A percentile compares a stretch with the other conserved stretches of the same genome.
phyloP scores from a whole-genome alignment of 2,797 vertebrate species.

The Gymnothorax reevesii region DNA sequence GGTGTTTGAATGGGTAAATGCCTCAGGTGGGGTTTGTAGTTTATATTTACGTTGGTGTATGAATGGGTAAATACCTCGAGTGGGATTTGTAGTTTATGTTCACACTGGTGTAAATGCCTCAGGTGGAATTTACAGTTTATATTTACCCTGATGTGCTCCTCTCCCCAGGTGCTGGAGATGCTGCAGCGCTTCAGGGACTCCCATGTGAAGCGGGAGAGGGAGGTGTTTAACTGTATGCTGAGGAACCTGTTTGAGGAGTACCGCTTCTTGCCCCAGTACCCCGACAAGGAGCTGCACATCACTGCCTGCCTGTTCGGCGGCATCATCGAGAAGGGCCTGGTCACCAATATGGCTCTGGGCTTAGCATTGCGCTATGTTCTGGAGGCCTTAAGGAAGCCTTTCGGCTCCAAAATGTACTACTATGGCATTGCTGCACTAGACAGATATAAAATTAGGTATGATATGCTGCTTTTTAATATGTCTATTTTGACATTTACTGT shows the following conservation, averaged over 20 bases:
- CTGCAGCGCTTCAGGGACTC: constrained; percentile 98
- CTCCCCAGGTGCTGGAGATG: constrained; percentile 97
- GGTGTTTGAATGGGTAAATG: not conserved
- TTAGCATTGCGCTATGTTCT: constrained; percentile 96
- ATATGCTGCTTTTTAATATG: constrained; percentile 25
- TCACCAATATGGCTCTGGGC: constrained; percentile 98
- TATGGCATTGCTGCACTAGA: constrained; percentile 99
- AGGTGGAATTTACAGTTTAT: too few relatives aligned
- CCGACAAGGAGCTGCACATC: constrained; percentile 99
- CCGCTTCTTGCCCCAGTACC: constrained; percentile 97
- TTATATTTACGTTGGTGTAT: not conserved
- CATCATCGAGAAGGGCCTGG: constrained; percentile 99
- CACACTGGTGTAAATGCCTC: too few relatives aligned
- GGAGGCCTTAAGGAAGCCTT: constrained; percentile 98
- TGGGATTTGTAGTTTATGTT: not conserved
- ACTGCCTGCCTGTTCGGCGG: constrained; percentile 98
- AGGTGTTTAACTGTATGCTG: constrained; percentile 99
- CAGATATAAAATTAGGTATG: constrained; percentile 98
- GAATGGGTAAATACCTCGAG: not conserved
- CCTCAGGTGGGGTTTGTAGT: too few relatives aligned
- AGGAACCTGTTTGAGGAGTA: constrained; percentile 99
- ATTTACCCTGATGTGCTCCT: too few relatives aligned
- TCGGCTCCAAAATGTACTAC: constrained; percentile 99
- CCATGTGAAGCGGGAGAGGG: constrained; percentile 93
- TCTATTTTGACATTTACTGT: not conserved